phyloP scores from a whole-genome alignment of 1,140 invertebrate species.

The Drosophila obscura region DNA sequence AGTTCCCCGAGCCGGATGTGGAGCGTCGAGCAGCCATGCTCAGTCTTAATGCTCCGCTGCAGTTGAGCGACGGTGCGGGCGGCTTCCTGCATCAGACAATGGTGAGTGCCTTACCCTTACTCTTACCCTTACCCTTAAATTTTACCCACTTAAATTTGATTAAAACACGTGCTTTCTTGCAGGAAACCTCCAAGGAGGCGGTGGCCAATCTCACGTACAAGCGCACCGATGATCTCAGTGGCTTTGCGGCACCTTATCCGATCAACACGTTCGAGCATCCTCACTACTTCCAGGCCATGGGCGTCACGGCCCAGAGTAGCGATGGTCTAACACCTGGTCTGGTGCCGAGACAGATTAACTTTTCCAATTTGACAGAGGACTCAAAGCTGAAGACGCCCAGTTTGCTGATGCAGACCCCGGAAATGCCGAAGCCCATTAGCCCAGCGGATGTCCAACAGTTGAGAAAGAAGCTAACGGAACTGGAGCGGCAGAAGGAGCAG shows the following conservation, averaged over 20 bases:
- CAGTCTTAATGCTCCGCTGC: constrained; percentile 60
- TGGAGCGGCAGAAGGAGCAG: constrained; percentile 65
- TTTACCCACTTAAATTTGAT: too few species aligned
- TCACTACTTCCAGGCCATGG: constrained; percentile 75
- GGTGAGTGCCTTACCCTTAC: constrained; percentile 54
- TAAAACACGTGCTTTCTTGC: neutral
- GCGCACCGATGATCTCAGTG: constrained; percentile 76
- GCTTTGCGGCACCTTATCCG: constrained; percentile 61
- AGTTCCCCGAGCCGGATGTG: constrained; percentile 87
- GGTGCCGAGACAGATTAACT: constrained; percentile 80
- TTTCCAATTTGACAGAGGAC: constrained; percentile 77
- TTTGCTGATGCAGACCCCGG: constrained; percentile 72
- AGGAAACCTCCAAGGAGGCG: constrained; percentile 79
- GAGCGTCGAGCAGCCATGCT: constrained; percentile 84
- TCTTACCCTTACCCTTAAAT: too few species aligned
- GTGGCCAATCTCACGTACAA: constrained; percentile 77
- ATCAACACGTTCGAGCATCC: constrained; percentile 78
- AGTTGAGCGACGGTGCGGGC: constrained; percentile 59
- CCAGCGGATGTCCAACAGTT: constrained; percentile 48
- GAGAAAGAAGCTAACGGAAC: constrained; percentile 28
- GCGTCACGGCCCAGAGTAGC: constrained; percentile 53
- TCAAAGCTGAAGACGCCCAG: constrained; percentile 84
- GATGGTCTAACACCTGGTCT: constrained; percentile 64
- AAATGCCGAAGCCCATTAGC: constrained; percentile 43
- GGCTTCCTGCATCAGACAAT: constrained; percentile 72